Percentiles rank a stretch among this genome's conserved stretches.
Evolutionary conservation across 2,113 vertebrate species (phyloP).

Genomic region (Megalops atlanticus): DNA sequence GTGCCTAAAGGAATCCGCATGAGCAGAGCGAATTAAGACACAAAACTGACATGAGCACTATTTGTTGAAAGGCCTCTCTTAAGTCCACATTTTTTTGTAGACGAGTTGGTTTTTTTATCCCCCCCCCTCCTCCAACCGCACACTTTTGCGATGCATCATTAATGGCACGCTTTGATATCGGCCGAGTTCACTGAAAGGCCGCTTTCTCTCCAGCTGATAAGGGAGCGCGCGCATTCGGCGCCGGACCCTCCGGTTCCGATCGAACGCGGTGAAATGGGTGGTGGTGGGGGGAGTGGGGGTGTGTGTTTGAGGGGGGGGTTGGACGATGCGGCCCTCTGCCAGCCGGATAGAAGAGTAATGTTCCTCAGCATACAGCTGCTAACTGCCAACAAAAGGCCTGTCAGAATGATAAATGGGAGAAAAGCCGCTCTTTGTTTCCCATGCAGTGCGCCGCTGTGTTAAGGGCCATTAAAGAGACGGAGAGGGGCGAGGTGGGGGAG

Average conservation of each 20-base stretch:
- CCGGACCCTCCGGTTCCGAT: conserved; percentile 46
- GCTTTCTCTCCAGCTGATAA: conserved; percentile 24
- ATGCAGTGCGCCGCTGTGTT: conserved; percentile 46
- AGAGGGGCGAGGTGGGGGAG: conserved; percentile 14
- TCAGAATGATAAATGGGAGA: conserved; percentile 70
- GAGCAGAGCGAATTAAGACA: background rate
- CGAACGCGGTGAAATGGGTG: conserved; percentile 43
- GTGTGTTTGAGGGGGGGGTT: no score
- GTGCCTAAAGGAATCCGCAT: background rate
- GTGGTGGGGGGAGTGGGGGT: no score
- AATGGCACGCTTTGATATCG: conserved; percentile 12
- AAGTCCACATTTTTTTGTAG: background rate
- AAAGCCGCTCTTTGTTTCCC: conserved; percentile 58
- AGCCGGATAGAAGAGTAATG: conserved; percentile 62
- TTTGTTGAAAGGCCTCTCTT: background rate
- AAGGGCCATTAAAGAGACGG: conserved; percentile 45
- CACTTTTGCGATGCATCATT: conserved; percentile 16
- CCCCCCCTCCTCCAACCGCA: no score
- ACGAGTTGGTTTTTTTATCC: background rate
- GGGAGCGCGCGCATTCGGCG: conserved; percentile 33
- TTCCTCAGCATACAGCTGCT: conserved; percentile 63
- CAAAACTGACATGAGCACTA: background rate
- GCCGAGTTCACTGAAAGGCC: conserved; percentile 4
- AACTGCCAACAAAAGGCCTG: conserved; percentile 71
- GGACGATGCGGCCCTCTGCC: conserved; percentile 27